Evolutionary conservation across 2,797 vertebrate genomes (phyloP), one percentile per base, ranked within the genome.

Genomic region (Ctenopoma kingsleyae): DNA sequence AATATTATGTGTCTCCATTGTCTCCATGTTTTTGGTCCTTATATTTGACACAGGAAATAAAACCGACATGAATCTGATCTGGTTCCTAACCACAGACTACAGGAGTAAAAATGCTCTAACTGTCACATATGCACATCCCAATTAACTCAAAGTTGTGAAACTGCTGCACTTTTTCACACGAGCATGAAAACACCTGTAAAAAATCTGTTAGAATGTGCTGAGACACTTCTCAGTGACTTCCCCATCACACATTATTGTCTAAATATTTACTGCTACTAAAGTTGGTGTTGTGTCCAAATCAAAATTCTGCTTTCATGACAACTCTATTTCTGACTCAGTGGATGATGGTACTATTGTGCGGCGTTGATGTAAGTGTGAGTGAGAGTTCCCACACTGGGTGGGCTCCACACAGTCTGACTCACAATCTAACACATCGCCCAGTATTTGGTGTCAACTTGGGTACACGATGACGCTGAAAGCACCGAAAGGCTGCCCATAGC

Each of bases 351-450:
- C 32, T 32, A 52, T 54, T 48, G 69, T 57, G 69, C 53, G 19
- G 59, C 6, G 25, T 30, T 71, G 71, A 78, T 71, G 58, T 38
- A 60, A 82, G 71, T 63, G 60, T 71, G 75, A 81, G 60, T 58
- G 68, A 70, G 68, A 71, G 68, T 81, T 83, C 76, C 65, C 67
- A 83, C 85, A 64, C 59, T 32, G 44, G 51, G 72, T 77, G 65
- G 76, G 76, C 84, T 76, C 71, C 79, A 81, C 79, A 73, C 74
- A 51, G 15, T 30, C 62, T 87, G 85, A 87, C 63, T 89, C 82
- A 89, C 64, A 9, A 30, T 54, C 69, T 81, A 79, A 86, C 79
- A 86, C 73, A 73, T 53, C 12, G 44, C 30, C 47, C 73, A 32
- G 38, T n/a, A 40, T 59, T 59, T 36, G 8, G 58, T 67, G 67